Evolutionary conservation across 64 coral and sea anemone genomes (phyloP), one percentile per base, ranked within the genome.

Genomic region (Montipora cactus): DNA sequence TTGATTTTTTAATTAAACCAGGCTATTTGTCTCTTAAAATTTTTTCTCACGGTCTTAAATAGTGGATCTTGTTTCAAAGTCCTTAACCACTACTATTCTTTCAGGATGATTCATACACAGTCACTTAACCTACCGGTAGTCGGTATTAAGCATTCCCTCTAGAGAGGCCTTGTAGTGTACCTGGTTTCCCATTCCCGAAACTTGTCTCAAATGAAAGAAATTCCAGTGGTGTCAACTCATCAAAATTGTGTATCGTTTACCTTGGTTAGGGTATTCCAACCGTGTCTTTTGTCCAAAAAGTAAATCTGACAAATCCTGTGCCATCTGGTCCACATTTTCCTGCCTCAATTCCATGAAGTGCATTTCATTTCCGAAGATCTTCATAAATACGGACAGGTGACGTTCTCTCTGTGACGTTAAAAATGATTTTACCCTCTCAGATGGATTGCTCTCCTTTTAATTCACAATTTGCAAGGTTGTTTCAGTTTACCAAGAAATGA

Each of bases 291-390:
- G 75, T 19, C 96, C 96, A 79, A 73, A 19, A 5, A 98, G n/a
- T 2, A 98, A 84, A 21, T 82, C 76, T 46, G 76, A 67, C 47
- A 98, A 9, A 21, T 95, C 77, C 1, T 70, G 22, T 13, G 80
- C 59, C 1, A 92, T 14, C 4, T 92, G 55, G 10, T 95, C 58
- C 48, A 98, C 83, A 16, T 47, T 67, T 62, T 92, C 50, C 19
- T 83, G 79, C 5, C 15, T 81, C 6, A 95, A 13, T 85, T 92
- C 88, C 47, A 81, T 14, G 71, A 78, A 98, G 13, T 78, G 75
- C 49, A 98, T 18, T 87, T 98, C 96, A 10, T 98, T 89, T 13
- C 93, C 93, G 51, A 92, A 95, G 73, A 89, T 5, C 68, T 95
- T 98, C 79, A 98, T 67, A 14, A 73, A 98, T 68, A 55, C 46